Percentiles rank a stretch among this genome's conserved stretches.
These are phyloP conservation scores for Lepus timidus DNA, from an alignment of 2,113 vertebrate genomes.

Conservation along the genomic window DNA sequence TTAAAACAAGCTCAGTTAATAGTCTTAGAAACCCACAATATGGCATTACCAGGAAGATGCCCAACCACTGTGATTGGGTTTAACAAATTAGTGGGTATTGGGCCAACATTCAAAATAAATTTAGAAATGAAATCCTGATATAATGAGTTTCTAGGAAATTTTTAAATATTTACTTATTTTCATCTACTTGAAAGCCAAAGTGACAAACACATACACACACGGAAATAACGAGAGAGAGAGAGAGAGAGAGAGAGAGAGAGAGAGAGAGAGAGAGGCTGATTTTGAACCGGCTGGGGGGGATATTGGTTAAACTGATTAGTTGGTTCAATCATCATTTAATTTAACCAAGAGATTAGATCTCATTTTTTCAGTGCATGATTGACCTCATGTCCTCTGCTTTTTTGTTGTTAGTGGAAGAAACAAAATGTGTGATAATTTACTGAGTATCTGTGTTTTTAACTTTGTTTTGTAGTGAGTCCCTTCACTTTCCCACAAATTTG, in stretches of 20 bases:
- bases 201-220: no score
- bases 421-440: not conserved
- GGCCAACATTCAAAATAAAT: constrained; percentile 39
- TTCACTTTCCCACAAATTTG: not conserved
- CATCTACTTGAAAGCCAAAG: no score
- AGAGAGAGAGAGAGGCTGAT: no score
- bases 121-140: not conserved
- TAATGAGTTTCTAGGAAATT: constrained; percentile 44
- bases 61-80: not conserved
- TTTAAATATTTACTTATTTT: no score
- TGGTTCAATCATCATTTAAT: not conserved
- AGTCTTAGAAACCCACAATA: not conserved
- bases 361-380: not conserved
- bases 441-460: constrained; percentile 24
- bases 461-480: not conserved
- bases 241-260: no score
- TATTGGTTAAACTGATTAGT: not conserved
- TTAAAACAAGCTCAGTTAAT: constrained; percentile 37
- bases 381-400: not conserved
- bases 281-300: no score
- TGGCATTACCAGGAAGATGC: not conserved
- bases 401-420: not conserved
- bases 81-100: not conserved
- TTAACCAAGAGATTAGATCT: not conserved
- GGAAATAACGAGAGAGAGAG: no score